Conservation (phyloP, 2,888 invertebrate genomes). For the Thymelicus lineola region DNA sequence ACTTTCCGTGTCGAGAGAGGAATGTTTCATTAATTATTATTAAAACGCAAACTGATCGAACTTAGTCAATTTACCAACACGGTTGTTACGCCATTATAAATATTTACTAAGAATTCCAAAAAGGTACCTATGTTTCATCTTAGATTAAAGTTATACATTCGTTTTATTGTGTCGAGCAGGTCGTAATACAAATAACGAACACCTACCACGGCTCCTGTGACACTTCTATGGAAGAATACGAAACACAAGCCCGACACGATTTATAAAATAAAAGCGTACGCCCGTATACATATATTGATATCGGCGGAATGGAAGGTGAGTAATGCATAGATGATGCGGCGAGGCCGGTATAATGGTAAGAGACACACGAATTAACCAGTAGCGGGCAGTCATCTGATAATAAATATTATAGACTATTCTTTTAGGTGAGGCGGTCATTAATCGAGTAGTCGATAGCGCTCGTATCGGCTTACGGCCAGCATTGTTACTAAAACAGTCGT, state of each 20-base stretch:
- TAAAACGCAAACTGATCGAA: conserved; percentile 73
- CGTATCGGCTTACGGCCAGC: conserved; percentile 80
- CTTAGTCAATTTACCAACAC: conserved; percentile 67
- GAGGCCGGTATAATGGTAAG: conserved; percentile 72
- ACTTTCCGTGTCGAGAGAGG: conserved; percentile 74
- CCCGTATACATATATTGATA: conserved; percentile 65
- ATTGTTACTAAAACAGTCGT: conserved; percentile 81
- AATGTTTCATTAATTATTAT: conserved; percentile 80
- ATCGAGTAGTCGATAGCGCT: conserved; percentile 80
- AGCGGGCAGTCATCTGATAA: conserved; percentile 82
- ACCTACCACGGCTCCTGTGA: conserved; percentile 56
- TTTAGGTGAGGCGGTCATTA: conserved; percentile 83
- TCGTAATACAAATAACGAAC: conserved; percentile 51
- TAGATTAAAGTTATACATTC: conserved; percentile 27
- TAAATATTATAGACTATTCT: conserved; percentile 84
- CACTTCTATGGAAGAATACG: conserved; percentile 59
- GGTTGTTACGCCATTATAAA: conserved; percentile 57
- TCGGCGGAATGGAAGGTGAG: conserved; percentile 69
- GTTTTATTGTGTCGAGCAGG: conserved; percentile 31
- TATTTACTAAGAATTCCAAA: conserved; percentile 58
- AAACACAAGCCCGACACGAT: conserved; percentile 68
- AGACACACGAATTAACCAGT: conserved; percentile 82
- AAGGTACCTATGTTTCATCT: conserved; percentile 46
- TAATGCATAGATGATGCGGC: conserved; percentile 77
- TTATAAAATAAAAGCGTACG: conserved; percentile 61